Conservation (phyloP, 35 echinoderm and acorn worm species). For the Heliocidaris erythrogramma region DNA sequence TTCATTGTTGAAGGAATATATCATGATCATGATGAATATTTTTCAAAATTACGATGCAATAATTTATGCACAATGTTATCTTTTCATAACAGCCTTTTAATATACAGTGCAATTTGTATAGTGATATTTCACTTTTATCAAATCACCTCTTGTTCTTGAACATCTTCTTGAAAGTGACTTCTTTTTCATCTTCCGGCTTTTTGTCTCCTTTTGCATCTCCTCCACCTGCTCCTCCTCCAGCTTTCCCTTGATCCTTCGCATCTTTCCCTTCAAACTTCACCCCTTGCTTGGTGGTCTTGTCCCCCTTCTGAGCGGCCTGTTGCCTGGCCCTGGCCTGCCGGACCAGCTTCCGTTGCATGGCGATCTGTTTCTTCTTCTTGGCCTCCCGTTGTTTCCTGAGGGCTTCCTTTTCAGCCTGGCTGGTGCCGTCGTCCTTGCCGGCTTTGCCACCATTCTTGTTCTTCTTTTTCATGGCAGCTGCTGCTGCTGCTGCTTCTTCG, state of each 20-base stretch:
- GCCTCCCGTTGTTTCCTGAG: slow-evolving; percentile 73
- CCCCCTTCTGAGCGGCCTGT: slow-evolving; percentile 53
- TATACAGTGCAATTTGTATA: too few relatives aligned
- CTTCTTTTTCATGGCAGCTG: slow-evolving; percentile 7
- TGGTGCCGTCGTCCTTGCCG: slow-evolving; percentile 36
- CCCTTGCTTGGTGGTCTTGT: slow-evolving; percentile 48
- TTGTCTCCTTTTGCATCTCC: slow-evolving; percentile 58
- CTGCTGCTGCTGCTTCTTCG: neutral
- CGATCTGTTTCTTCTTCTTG: slow-evolving; percentile 80
- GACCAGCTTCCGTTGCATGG: slow-evolving; percentile 73
- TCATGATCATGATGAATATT: too few relatives aligned
- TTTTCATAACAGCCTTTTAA: too few relatives aligned
- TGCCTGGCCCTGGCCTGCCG: slow-evolving; percentile 76
- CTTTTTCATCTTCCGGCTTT: slow-evolving; percentile 44
- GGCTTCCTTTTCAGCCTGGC: slow-evolving; percentile 61
- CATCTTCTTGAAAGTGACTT: slow-evolving; percentile 85
- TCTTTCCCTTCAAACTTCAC: slow-evolving; percentile 69
- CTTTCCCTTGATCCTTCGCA: slow-evolving; percentile 56
- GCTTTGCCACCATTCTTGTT: slow-evolving; percentile 38
- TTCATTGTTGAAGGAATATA: too few relatives aligned
- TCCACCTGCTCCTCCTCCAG: slow-evolving; percentile 32
- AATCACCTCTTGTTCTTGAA: slow-evolving; percentile 87
- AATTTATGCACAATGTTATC: too few relatives aligned
- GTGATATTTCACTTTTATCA: too few relatives aligned
- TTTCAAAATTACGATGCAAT: too few relatives aligned